phyloP scores from a whole-genome alignment of 2,113 vertebrate species.

The Nicator chloris region DNA sequence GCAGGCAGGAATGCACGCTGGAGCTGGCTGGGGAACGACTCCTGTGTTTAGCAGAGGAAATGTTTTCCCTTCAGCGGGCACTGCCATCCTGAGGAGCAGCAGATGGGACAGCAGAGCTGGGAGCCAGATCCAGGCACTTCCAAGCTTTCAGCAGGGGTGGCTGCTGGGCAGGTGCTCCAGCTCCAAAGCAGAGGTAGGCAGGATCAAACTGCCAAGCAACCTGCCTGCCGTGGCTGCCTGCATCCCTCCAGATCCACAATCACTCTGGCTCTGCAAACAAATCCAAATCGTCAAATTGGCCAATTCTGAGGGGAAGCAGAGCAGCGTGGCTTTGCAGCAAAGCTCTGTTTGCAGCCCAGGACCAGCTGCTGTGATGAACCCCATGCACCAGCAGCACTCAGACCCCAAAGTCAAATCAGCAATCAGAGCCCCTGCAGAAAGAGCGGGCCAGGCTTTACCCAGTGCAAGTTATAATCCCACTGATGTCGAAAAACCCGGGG shows the following conservation, averaged over 20 bases:
- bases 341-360: neutral
- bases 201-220: neutral
- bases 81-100: constrained; percentile 1
- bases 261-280: neutral
- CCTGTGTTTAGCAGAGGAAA: neutral
- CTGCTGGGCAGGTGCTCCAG: neutral
- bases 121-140: neutral
- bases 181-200: neutral
- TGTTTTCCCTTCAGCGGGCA: neutral
- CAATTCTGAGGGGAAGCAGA: neutral
- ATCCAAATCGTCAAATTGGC: constrained; percentile 7
- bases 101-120: constrained; percentile 26
- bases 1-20: neutral
- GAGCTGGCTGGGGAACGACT: neutral
- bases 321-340: neutral
- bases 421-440: neutral
- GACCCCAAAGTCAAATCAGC: neutral
- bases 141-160: neutral
- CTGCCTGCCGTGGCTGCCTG: neutral
- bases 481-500: neutral
- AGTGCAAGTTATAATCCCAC: neutral
- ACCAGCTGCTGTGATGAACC: neutral
- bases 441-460: neutral
- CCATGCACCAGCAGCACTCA: neutral
- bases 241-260: neutral